Conservation (phyloP, 2,113 vertebrate species). For the Grammomys dolichurus region DNA sequence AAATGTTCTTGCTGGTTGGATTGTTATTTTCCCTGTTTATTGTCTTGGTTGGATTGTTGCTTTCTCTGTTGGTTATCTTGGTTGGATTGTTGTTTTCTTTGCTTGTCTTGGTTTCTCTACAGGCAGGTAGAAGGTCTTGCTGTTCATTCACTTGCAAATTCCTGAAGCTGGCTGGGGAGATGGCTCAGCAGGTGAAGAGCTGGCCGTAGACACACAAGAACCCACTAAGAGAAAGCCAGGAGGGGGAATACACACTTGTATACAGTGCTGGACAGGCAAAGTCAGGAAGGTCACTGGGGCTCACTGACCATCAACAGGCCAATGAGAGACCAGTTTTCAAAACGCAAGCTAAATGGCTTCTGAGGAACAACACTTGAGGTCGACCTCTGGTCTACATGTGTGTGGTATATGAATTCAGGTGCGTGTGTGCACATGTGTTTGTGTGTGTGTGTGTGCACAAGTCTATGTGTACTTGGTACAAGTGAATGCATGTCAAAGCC, state of each 20-base stretch:
- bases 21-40: constrained; percentile 1
- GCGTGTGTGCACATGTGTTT: too few relatives aligned
- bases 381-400: neutral
- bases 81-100: neutral
- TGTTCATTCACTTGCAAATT: constrained; percentile 2
- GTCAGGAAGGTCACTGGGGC: neutral
- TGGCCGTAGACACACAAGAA: neutral
- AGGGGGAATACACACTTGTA: too few relatives aligned
- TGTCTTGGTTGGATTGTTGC: neutral
- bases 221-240: neutral
- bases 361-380: neutral
- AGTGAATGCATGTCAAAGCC: neutral
- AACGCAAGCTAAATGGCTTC: neutral
- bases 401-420: too few relatives aligned
- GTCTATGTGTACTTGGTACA: neutral
- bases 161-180: neutral
- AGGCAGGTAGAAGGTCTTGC: neutral
- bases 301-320: neutral
- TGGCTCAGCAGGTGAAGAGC: neutral
- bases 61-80: neutral
- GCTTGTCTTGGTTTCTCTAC: neutral
- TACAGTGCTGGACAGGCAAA: neutral
- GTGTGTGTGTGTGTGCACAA: too few relatives aligned
- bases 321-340: neutral
- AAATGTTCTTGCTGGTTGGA: neutral